These are phyloP conservation scores for Lordiphosa andalusiaca DNA, from an alignment of 2,888 invertebrate species.

Conservation along the genomic window DNA sequence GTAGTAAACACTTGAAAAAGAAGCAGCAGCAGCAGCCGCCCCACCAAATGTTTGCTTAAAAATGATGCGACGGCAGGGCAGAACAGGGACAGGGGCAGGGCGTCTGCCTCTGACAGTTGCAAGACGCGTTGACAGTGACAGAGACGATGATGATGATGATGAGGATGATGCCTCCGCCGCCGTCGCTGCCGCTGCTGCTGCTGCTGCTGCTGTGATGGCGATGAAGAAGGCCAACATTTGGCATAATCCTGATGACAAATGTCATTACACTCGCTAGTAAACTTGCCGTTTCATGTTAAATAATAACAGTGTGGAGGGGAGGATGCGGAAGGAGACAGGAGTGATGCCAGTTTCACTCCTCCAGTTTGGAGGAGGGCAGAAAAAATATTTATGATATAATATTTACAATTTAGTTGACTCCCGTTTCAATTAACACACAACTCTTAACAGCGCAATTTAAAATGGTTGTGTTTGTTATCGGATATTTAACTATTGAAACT, in stretches of 20 bases:
- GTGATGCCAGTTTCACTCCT: too few species aligned
- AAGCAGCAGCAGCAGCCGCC: slow-evolving; percentile 12
- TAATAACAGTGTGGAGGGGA: not conserved
- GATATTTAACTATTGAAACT: too few species aligned
- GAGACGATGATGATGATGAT: slow-evolving; percentile 59
- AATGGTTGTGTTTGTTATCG: too few species aligned
- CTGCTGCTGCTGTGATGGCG: slow-evolving; percentile 8
- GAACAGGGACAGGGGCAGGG: slow-evolving; percentile 2
- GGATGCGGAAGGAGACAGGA: too few species aligned
- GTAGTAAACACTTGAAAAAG: slow-evolving; percentile 51
- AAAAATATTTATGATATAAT: too few species aligned
- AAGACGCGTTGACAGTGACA: slow-evolving; percentile 67
- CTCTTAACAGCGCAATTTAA: too few species aligned
- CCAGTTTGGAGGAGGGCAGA: not conserved
- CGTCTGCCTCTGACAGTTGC: slow-evolving; percentile 50
- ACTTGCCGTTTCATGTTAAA: slow-evolving; percentile 57
- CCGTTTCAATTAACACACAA: too few species aligned
- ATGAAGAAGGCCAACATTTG: slow-evolving; percentile 29
- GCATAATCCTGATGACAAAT: slow-evolving; percentile 58
- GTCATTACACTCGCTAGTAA: slow-evolving; percentile 67
- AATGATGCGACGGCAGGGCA: slow-evolving; percentile 31
- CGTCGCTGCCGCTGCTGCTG: slow-evolving; percentile 14
- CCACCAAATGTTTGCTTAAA: slow-evolving; percentile 42
- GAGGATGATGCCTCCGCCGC: slow-evolving; percentile 12
- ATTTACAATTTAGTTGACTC: too few species aligned